These are phyloP conservation scores for Drosophila leonis DNA, from an alignment of 2,888 invertebrate species.

Conservation along the genomic window DNA sequence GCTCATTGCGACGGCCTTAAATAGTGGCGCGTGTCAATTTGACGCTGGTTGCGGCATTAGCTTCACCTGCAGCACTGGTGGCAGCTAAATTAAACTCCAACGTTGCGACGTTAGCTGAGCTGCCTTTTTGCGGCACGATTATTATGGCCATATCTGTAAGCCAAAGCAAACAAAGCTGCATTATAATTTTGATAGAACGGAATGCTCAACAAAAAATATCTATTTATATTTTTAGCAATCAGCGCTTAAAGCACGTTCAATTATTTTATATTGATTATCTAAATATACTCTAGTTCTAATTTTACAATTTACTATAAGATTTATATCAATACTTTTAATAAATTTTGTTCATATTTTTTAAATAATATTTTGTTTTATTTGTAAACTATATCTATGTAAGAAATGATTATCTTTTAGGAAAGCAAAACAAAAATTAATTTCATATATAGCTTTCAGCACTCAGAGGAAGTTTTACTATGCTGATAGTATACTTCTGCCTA, in stretches of 20 bases:
- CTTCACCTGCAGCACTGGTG: slow-evolving; percentile 26
- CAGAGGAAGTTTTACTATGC: no score
- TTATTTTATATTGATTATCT: neutral
- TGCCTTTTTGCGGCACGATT: slow-evolving; percentile 19
- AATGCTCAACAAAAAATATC: neutral
- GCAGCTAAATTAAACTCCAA: slow-evolving; percentile 48
- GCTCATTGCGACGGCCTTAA: slow-evolving; percentile 73
- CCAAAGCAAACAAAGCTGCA: slow-evolving; percentile 12
- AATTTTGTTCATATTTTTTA: no score
- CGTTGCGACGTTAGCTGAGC: slow-evolving; percentile 14
- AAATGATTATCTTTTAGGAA: no score
- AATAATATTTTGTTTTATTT: no score
- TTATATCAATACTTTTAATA: no score
- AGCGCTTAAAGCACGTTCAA: neutral
- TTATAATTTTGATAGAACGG: neutral
- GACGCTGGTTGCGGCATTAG: slow-evolving; percentile 57
- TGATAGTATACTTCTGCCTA: no score
- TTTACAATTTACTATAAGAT: no score
- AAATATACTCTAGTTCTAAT: neutral
- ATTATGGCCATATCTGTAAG: slow-evolving; percentile 18
- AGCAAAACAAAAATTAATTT: no score
- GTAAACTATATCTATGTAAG: no score
- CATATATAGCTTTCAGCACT: no score
- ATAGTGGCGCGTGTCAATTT: slow-evolving; percentile 81
- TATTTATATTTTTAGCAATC: neutral